Base-by-base conservation (phyloP, 1,140 invertebrate genomes). In the Geopemphigus sp. region DNA sequence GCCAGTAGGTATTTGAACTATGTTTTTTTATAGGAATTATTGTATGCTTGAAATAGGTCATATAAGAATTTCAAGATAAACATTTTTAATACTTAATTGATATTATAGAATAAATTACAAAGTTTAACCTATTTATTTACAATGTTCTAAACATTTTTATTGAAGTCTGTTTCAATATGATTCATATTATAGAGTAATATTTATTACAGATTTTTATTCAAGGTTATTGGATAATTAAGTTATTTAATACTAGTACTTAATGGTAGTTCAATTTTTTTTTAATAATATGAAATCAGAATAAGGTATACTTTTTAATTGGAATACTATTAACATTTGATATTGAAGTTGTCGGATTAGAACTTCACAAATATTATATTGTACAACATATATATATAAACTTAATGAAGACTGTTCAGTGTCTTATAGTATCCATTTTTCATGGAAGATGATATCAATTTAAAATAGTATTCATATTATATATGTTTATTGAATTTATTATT, bases 321-420 rank as follows among this genome's bases (percentile, higher is more conserved):
- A 29, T 32, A 50, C 47, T 72, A 11, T 2, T n/a, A 50, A 70
- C 6, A 54, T 54, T 54, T 54, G 10, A 72, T 54, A 32, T 59
- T 59, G 56, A 17, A 6, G 11, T 63, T 63, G 68, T 54, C 54
- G 26, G 3, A 70, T 50, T 70, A 45, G 10, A 54, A 54, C 24
- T 70, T 29, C 19, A 53, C 22, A 19, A 70, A 53, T 70, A 50
- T 22, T 72, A 50, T 54, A 15, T 70, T 70, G 26, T 29, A 72
- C 24, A 19, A 19, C 47, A 53, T 54, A 53, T 53, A n/a, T n/a
- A 54, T 29, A 72, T 72, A 72, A 72, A 72, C 17, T 70, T 15
- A 29, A 29, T 54, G 68, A 72, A 72, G 68, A 72, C 47, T 54
- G 50, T 10, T 47, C 50, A 54, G 24, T 72, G 50, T 54, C 50